Base-by-base conservation (phyloP, 2,113 vertebrate species). In the Apistogramma diplotaenia region DNA sequence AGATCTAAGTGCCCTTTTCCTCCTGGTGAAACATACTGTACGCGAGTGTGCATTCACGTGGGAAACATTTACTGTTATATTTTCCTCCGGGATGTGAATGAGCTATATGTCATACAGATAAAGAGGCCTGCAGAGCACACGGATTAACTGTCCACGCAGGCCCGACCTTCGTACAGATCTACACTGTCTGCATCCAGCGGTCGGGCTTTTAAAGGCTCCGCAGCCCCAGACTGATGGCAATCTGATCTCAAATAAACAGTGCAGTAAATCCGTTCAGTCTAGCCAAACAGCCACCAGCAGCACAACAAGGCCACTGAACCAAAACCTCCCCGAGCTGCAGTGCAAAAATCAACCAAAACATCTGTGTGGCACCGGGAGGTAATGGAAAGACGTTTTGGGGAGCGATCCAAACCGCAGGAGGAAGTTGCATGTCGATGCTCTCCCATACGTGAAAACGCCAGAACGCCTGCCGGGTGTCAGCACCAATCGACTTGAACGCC, bases 401-500 rank as follows among this genome's bases (percentile, higher is more conserved):
- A 76, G 77, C 27, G 23, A 19, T 53, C 85, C 75, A 88, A 90
- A 92, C 91, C 89, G 54, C 93, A 87, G 78, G 35, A 85, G 91
- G 92, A 93, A 92, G 93, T 91, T 86, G 80, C 80, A 81, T 89
- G 89, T 92, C 87, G 35, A 82, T 89, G 88, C 85, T 91, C 92
- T 90, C 79, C 87, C 85, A 88, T 84, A 92, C 83, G 79, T 93
- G 89, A 93, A 92, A 89, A 92, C n/a, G 78, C 85, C 15, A 25
- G 35, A 84, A 53, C 57, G 74, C 79, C 85, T 93, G 91, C 86
- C 89, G 91, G 87, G 89, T 92, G 93, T 94, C 93, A 91, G 37
- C 85, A 88, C 81, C 92, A 93, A 94, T 93, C 56, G 49, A 53
- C 1, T 37, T 85, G 57, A 83, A 62, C 23, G 33, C 9, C 18